Evolutionary conservation across 2,797 vertebrate species (phyloP), one percentile per base, ranked within the genome.

Genomic region (Ctenosaura bakeri): DNA sequence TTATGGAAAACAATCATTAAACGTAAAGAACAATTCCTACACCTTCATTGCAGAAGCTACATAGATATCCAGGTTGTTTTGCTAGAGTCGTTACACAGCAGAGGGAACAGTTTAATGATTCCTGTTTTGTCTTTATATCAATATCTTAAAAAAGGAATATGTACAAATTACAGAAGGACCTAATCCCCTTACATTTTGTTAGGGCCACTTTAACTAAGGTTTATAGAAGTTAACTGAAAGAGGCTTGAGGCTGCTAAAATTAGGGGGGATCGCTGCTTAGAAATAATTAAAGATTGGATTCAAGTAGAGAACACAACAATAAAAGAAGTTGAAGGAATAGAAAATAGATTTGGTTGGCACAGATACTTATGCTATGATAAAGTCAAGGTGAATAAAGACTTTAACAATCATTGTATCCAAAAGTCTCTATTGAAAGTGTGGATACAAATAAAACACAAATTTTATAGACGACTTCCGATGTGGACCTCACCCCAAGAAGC

Each of bases 71-170:
- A 29, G 9, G 24, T 32, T 32, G 14, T 84, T 84, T 52, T 66
- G 74, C 7, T 0, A 14, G 22, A 8, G 54, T n/a, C 26, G 56
- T 80, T 46, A 5, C 14, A 29, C 35, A 13, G 24, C 18, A 46
- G 26, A 76, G 59, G 38, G 20, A 54, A 42, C 38, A 46, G 32
- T 32, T 1, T 6, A 50, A 8, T 26, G 54, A 38, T 85, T 56
- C 1, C 62, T 83, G 50, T 6, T 0, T 0, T 8, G 1, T 0
- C 0, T 18, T 59, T 22, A 2, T 69, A 24, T 54, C 73, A 79
- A 54, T 78, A 52, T 1, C 5, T 46, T n/a, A 12, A 0, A 0
- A 12, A 59, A 10, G 0, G 0, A 16, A 1, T 2, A 26, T 32
- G 46, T 12, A 52, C 78, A 50, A 29, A 29, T 29, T 4, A 14